A percentile compares a stretch with the other conserved stretches of the same genome.
Conservation (phyloP, 1,140 invertebrate genomes). For the Glossosoma conforme region DNA sequence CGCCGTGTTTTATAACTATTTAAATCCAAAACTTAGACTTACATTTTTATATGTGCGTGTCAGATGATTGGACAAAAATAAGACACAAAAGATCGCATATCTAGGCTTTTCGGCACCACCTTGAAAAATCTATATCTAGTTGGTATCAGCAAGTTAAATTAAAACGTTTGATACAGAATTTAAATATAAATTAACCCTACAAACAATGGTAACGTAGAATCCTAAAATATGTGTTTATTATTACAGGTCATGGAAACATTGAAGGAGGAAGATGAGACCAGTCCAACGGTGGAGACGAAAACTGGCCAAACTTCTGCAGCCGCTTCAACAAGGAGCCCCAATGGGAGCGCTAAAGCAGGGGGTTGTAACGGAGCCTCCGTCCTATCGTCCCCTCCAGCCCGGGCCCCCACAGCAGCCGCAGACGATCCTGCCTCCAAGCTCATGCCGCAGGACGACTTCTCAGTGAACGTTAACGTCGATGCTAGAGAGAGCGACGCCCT, state of each 20-base stretch:
- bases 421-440: slow-evolving; percentile 16
- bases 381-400: slow-evolving; percentile 8
- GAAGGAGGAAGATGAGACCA: slow-evolving; percentile 23
- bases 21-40: too few relatives aligned
- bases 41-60: too few relatives aligned
- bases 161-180: too few relatives aligned
- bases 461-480: slow-evolving; percentile 21
- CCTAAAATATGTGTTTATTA: too few relatives aligned
- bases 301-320: slow-evolving; percentile 1
- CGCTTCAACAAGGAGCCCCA: slow-evolving; percentile 20
- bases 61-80: too few relatives aligned
- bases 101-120: too few relatives aligned
- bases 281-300: slow-evolving; percentile 4
- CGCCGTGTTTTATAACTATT: too few relatives aligned
- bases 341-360: slow-evolving; percentile 10
- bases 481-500: slow-evolving; percentile 28
- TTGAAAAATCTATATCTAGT: too few relatives aligned
- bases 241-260: slow-evolving; percentile 18
- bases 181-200: too few relatives aligned
- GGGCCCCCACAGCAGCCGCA: slow-evolving; percentile 1
- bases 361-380: slow-evolving; percentile 15
- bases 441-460: slow-evolving; percentile 17
- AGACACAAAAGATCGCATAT: too few relatives aligned
- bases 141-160: too few relatives aligned
- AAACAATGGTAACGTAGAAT: too few relatives aligned